Conservation (phyloP, 2,113 vertebrate species). For the Cyanoramphus novaezelandiae region DNA sequence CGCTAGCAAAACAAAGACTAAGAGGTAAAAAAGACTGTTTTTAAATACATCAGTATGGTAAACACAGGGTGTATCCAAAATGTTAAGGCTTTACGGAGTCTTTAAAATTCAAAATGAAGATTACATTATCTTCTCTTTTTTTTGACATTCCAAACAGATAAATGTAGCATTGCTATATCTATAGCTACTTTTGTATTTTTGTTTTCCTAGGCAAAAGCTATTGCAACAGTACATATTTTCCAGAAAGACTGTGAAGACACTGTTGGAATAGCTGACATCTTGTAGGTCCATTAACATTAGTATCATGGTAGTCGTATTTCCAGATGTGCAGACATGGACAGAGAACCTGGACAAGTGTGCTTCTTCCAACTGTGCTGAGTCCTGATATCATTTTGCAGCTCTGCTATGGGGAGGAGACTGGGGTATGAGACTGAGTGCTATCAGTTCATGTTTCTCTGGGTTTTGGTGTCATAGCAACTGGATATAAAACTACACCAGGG, state of each 20-base stretch:
- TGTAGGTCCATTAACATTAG: neutral
- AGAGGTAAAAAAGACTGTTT: neutral
- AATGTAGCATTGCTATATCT: neutral
- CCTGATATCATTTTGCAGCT: neutral
- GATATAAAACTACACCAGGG: neutral
- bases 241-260: neutral
- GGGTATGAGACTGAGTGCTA: neutral
- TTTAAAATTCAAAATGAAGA: neutral
- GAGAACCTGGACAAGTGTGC: neutral
- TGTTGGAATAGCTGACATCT: neutral
- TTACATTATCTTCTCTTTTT: neutral
- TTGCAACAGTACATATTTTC: neutral
- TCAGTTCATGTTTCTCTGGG: neutral
- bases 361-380: neutral
- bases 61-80: neutral
- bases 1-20: neutral
- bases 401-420: neutral
- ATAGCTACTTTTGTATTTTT: neutral
- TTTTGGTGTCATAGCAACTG: neutral
- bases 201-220: neutral
- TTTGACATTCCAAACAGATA: neutral
- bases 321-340: neutral
- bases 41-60: neutral
- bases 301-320: neutral
- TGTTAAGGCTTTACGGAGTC: neutral